phyloP scores from a whole-genome alignment of 2,888 invertebrate genomes.

The Subacronicta megacephala region DNA sequence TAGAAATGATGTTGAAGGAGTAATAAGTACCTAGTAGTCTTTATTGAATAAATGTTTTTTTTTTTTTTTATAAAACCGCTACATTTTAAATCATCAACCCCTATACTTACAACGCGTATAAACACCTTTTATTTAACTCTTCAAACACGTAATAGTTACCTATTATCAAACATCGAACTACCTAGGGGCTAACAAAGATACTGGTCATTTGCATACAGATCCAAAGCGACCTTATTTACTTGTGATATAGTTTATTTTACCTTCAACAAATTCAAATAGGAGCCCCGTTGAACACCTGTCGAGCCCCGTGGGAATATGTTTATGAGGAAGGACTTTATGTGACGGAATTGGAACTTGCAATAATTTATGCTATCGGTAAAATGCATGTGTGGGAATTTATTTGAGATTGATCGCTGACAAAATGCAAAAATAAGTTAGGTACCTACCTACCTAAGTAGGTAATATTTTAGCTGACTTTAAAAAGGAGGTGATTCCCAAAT shows the following conservation, averaged over 20 bases:
- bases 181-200: slow-evolving; percentile 49
- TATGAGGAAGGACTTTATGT: slow-evolving; percentile 54
- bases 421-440: too few species aligned
- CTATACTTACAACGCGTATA: slow-evolving; percentile 9
- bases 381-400: not conserved
- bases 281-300: slow-evolving; percentile 68
- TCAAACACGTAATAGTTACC: slow-evolving; percentile 37
- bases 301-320: slow-evolving; percentile 71
- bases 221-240: not conserved
- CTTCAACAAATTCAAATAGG: not conserved
- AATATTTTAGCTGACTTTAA: too few species aligned
- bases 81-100: slow-evolving; percentile 27
- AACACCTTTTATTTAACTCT: slow-evolving; percentile 49
- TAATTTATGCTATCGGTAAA: slow-evolving; percentile 33
- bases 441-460: too few species aligned
- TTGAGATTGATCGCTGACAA: not conserved
- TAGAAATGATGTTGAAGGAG: too few species aligned
- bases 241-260: slow-evolving; percentile 6
- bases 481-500: too few species aligned
- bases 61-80: too few species aligned
- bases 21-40: too few species aligned
- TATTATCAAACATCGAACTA: slow-evolving; percentile 29
- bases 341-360: slow-evolving; percentile 60
- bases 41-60: too few species aligned
- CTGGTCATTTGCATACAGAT: slow-evolving; percentile 4